These are phyloP conservation scores for Apodemia hepburni DNA, from an alignment of 2,888 invertebrate genomes.

Conservation along the genomic window DNA sequence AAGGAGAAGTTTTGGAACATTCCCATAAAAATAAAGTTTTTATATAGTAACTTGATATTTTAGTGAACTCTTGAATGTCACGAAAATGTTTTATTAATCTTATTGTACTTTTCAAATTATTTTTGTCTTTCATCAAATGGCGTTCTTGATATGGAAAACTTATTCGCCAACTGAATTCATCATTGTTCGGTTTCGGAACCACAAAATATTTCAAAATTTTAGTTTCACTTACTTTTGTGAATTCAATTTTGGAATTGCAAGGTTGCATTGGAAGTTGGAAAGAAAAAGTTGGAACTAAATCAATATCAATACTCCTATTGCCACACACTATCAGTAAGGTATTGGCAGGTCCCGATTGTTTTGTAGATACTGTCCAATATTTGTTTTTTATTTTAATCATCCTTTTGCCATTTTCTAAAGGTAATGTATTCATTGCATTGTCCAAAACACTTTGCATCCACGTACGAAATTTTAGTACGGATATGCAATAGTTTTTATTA, in stretches of 20 bases:
- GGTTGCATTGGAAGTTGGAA: constrained; percentile 47
- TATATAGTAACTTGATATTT: constrained; percentile 56
- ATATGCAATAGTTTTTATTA: constrained; percentile 41
- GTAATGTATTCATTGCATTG: constrained; percentile 42
- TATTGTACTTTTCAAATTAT: constrained; percentile 51
- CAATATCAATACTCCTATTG: constrained; percentile 48
- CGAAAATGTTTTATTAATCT: constrained; percentile 52
- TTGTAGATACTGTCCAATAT: constrained; percentile 41
- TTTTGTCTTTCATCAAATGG: constrained; percentile 40
- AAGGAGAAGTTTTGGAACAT: constrained; percentile 35
- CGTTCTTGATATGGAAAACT: constrained; percentile 58
- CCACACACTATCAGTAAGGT: constrained; percentile 44
- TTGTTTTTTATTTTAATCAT: constrained; percentile 40
- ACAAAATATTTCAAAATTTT: constrained; percentile 45
- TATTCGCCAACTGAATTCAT: constrained; percentile 52
- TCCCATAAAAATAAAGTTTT: constrained; percentile 60
- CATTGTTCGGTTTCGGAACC: constrained; percentile 52
- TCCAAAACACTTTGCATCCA: constrained; percentile 59
- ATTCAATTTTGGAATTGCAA: constrained; percentile 40
- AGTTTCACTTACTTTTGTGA: constrained; percentile 38
- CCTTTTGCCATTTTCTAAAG: constrained; percentile 40
- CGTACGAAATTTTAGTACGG: constrained; percentile 42
- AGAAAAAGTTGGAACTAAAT: constrained; percentile 53
- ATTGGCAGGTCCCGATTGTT: constrained; percentile 52
- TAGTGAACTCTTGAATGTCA: constrained; percentile 51